Base-by-base conservation (phyloP, 2,113 vertebrate genomes). In the Collichthys lucidus region DNA sequence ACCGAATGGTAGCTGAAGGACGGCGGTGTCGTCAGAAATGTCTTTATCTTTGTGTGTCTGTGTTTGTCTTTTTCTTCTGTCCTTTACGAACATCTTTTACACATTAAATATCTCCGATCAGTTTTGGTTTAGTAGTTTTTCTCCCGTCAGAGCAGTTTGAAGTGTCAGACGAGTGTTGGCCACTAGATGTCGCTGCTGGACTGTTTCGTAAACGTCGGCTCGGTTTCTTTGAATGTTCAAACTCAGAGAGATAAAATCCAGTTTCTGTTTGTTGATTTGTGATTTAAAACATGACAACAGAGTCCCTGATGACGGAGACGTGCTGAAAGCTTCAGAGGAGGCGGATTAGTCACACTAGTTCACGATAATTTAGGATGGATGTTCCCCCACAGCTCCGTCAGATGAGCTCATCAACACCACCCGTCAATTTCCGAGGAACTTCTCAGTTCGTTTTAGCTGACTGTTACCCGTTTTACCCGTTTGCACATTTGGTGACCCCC, bases 1-100 rank as follows among this genome's bases (percentile, higher is more conserved):
- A 93, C 94, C 0, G 82, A 94, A 1, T 97, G 96, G 96, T 96
- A 94, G 91, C 83, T 1, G 24, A 44, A 15, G 12, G 40, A 31
- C 0, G 5, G 10, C 4, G 44, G 35, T 52, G 52, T 11, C 0
- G 19, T 61, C 24, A 12, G 10, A 56, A 16, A 31, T 29, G 0
- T 63, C 59, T 1, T 68, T 80, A 15, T 74, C 44, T 68, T 61
- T 79, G 26, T 75, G 50, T 53, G 26, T 75, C 50, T 49, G n/a
- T 80, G 9, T 82, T 50, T 77, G 10, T 7, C 17, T 70, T 50
- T 50, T 74, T 53, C 22, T 57, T 73, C 4, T 77, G 16, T 77
- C 46, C 14, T 49, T 0, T 63, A 1, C 16, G 16, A 77, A 47
- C 26, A 15, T 59, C 29, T 81, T 74, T 24, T 8, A 66, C 11